phyloP scores from a whole-genome alignment of 2,888 invertebrate genomes.

The Limenitis camilla region DNA sequence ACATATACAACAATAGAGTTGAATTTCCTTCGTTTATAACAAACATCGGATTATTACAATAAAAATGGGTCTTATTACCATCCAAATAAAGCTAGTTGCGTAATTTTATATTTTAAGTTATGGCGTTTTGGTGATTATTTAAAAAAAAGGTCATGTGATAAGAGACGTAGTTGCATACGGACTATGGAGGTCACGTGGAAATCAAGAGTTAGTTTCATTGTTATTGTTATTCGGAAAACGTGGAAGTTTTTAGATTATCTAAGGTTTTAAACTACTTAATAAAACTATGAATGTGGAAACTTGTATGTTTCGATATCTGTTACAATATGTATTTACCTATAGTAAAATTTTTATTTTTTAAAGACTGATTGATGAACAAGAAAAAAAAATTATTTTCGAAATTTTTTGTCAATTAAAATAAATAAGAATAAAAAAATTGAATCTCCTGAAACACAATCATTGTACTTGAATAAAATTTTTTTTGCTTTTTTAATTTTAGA shows the following conservation, averaged over 20 bases:
- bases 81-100: background rate
- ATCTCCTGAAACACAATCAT: too few relatives aligned
- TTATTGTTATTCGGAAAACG: too few relatives aligned
- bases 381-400: background rate
- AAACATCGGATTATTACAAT: background rate
- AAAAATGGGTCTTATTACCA: background rate
- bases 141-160: constrained; percentile 68
- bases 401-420: too few relatives aligned
- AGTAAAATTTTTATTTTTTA: background rate
- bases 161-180: constrained; percentile 39
- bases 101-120: too few relatives aligned
- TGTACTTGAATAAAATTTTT: too few relatives aligned
- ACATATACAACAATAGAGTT: background rate
- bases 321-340: background rate
- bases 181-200: constrained; percentile 64
- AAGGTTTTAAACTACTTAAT: too few relatives aligned
- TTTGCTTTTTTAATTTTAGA: too few relatives aligned
- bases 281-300: too few relatives aligned
- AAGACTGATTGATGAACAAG: background rate
- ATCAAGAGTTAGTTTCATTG: constrained; percentile 27
- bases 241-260: too few relatives aligned
- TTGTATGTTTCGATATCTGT: too few relatives aligned
- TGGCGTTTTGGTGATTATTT: constrained; percentile 39
- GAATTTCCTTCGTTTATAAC: background rate
- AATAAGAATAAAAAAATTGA: too few relatives aligned